These are phyloP conservation scores for Lepidocyrtoides sp. DNA, from an alignment of 2,888 invertebrate genomes.

Conservation along the genomic window DNA sequence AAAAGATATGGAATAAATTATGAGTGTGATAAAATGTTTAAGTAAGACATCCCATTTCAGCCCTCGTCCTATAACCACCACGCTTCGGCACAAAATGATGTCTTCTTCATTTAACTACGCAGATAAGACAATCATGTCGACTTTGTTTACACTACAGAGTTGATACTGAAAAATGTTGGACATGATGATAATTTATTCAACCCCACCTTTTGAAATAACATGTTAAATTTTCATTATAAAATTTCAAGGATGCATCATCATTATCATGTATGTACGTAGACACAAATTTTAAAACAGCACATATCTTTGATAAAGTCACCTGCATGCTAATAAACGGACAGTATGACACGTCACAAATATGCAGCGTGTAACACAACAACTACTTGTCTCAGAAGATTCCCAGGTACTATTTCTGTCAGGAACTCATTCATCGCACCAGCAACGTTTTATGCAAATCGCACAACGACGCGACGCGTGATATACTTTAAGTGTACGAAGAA, in stretches of 20 bases:
- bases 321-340: not conserved
- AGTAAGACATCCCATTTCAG: not conserved
- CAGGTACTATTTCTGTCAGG: conserved; percentile 1
- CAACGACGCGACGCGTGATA: not conserved
- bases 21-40: not conserved
- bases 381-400: not conserved
- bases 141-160: not conserved
- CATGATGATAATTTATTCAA: not conserved
- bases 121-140: not conserved
- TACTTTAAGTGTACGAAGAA: not conserved
- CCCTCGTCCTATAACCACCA: not conserved
- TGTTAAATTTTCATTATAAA: not conserved
- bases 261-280: not conserved
- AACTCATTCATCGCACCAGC: not conserved
- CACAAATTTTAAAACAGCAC: not conserved
- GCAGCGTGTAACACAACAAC: not conserved
- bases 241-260: conserved; percentile 45
- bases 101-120: conserved; percentile 42
- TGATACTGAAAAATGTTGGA: conserved; percentile 20
- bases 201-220: not conserved
- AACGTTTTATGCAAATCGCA: not conserved
- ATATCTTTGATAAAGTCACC: not conserved
- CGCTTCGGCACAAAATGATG: not conserved
- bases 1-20: not conserved
- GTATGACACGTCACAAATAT: not conserved